Evolutionary conservation across 35 echinoderm and acorn worm species (phyloP).

Genomic region (Diadema setosum): DNA sequence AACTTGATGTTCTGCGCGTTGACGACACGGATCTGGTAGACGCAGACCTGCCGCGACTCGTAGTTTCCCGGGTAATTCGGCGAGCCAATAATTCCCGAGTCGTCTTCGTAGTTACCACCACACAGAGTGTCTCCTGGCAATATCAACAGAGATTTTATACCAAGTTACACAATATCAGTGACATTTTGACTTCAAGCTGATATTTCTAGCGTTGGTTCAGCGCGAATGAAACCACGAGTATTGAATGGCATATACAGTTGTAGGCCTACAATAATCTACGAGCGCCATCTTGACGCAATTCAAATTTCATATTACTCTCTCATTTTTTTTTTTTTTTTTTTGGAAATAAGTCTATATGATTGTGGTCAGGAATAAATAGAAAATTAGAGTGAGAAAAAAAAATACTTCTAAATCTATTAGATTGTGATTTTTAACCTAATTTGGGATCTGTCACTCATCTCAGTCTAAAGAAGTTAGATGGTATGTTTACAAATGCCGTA

Average conservation of each 20-base stretch:
- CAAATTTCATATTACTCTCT: background rate
- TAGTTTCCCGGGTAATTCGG: constrained; percentile 88
- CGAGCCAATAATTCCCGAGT: constrained; percentile 41
- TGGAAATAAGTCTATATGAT: too few relatives aligned
- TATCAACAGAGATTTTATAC: background rate
- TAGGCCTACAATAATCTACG: background rate
- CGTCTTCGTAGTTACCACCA: constrained; percentile 40
- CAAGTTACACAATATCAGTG: background rate
- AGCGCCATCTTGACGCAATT: background rate
- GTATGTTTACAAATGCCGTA: too few relatives aligned
- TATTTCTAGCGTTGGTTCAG: background rate
- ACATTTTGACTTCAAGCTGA: background rate
- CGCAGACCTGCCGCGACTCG: constrained; percentile 20
- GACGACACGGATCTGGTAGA: constrained; percentile 60
- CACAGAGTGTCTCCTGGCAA: background rate
- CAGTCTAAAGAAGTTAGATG: too few relatives aligned
- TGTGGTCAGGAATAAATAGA: too few relatives aligned
- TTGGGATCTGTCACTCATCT: too few relatives aligned
- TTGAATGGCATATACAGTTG: background rate
- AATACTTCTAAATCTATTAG: too few relatives aligned
- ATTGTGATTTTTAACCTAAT: too few relatives aligned
- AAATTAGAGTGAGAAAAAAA: too few relatives aligned
- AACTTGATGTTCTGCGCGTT: constrained; percentile 76
- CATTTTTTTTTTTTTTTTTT: too few relatives aligned
- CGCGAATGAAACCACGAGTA: background rate